These are phyloP conservation scores for Corythoichthys haematopterus DNA, from an alignment of 2,113 vertebrate species.

Conservation along the genomic window DNA sequence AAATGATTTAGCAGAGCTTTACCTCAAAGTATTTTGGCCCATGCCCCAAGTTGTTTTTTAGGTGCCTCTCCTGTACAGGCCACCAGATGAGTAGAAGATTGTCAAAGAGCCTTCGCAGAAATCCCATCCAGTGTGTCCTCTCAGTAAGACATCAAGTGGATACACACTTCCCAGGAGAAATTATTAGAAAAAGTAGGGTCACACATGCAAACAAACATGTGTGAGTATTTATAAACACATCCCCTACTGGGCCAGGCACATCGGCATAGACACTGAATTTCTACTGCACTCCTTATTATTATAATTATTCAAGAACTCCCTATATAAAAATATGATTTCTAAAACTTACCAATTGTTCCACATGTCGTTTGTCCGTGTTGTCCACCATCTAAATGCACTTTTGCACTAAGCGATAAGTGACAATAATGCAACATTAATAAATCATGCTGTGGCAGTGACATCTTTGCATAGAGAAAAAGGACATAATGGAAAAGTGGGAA, in stretches of 20 bases:
- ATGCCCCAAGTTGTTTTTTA: slow-evolving; percentile 4
- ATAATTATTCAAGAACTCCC: not conserved
- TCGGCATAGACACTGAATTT: slow-evolving; percentile 4
- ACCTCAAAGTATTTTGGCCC: not conserved
- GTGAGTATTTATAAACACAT: slow-evolving; percentile 5
- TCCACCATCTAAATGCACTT: slow-evolving; percentile 9
- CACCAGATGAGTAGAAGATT: slow-evolving; percentile 48
- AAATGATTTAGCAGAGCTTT: too few relatives aligned
- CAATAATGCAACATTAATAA: slow-evolving; percentile 3
- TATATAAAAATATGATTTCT: not conserved
- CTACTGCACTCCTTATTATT: not conserved
- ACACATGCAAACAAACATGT: slow-evolving; percentile 18
- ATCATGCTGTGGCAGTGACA: not conserved
- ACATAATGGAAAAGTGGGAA: not conserved
- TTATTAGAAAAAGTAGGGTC: slow-evolving; percentile 33
- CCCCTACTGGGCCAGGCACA: slow-evolving; percentile 36
- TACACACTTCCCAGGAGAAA: slow-evolving; percentile 35
- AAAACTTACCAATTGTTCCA: slow-evolving; percentile 22
- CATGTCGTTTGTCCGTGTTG: slow-evolving; percentile 21
- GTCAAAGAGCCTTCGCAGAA: slow-evolving; percentile 26
- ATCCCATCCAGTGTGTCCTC: slow-evolving; percentile 41
- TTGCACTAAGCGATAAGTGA: not conserved
- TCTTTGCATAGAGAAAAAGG: not conserved
- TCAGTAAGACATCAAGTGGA: slow-evolving; percentile 45
- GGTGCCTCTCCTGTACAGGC: slow-evolving; percentile 42